Evolutionary conservation across 1,140 invertebrate species (phyloP).

Genomic region (Meloidogyne floridensis): DNA sequence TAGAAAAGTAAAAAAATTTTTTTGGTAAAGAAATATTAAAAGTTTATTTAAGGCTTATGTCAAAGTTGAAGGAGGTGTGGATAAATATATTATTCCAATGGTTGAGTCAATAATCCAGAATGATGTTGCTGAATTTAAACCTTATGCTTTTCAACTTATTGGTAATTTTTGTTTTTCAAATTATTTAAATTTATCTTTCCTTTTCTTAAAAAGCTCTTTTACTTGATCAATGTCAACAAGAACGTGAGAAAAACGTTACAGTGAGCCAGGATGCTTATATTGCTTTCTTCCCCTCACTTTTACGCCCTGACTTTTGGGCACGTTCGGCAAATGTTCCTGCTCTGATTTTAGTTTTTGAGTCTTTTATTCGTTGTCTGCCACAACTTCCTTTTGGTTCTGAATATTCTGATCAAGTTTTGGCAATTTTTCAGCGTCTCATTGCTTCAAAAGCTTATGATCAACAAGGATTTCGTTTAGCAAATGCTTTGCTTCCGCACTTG

Average conservation of each 20-base stretch:
- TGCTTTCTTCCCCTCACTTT: constrained; percentile 82
- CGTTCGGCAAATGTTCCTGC: constrained; percentile 86
- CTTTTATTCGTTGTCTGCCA: constrained; percentile 72
- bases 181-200: neutral
- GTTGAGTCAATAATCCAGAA: constrained; percentile 43
- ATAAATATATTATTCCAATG: constrained; percentile 43
- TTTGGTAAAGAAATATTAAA: neutral
- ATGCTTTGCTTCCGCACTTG: constrained; percentile 42
- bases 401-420: constrained; percentile 75
- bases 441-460: constrained; percentile 92
- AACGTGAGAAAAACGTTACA: constrained; percentile 49
- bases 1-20: constrained; percentile 35
- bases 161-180: constrained; percentile 25
- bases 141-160: constrained; percentile 94
- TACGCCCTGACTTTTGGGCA: constrained; percentile 87
- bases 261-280: constrained; percentile 78
- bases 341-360: constrained; percentile 82
- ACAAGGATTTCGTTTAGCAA: constrained; percentile 83
- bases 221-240: constrained; percentile 76
- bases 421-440: constrained; percentile 93
- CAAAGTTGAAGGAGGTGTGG: constrained; percentile 29
- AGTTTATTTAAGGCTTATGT: constrained; percentile 38
- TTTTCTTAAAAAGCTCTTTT: constrained; percentile 73
- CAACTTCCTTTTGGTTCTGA: constrained; percentile 29
- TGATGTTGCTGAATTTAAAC: constrained; percentile 79